Base-by-base conservation (phyloP, 2,113 vertebrate genomes). In the Corythornis madagascariensis region DNA sequence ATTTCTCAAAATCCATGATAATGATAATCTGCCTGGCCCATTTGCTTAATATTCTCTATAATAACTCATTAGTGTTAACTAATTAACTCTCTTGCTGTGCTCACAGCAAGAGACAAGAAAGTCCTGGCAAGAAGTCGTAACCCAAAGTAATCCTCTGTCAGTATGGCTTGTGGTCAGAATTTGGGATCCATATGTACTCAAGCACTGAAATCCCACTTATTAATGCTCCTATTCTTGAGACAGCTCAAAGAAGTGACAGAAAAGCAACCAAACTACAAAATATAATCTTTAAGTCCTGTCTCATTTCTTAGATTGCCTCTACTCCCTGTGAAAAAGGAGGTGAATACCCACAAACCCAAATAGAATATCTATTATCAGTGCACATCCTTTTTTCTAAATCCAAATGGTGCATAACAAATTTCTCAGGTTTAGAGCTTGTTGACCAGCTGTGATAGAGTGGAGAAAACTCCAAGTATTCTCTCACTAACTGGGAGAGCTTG, bases 1-100 rank as follows among this genome's bases (percentile, higher is more conserved):
- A 61, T 42, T 82, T 93, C 59, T 84, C 64, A 91, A 48, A 89
- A 93, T 83, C 38, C 70, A 31, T 74, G 60, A 64, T 90, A 89
- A 76, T 76, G 33, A 57, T 92, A 83, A 83, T 87, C 75, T 94
- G 56, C 75, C 20, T 29, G 74, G 72, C 22, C 40, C 56, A 80
- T 48, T 28, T 80, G 26, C 76, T 86, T 93, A 76, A 66, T 76
- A 73, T 85, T 43, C 47, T 67, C 78, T 61, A 9, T 50, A 40
- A 45, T 66, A 89, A 81, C 28, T 77, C 2, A 0, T 90, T 73
- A 73, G 38, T 33, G 42, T 83, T 85, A 76, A 65, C 21, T 89
- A 70, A 70, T 80, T 83, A 66, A 65, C 52, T 8, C 15, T 70
- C 33, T 85, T 89, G 33, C 59, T 50, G 2, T 42, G 38, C 43